Conservation (phyloP, 2,888 invertebrate genomes). For the Pandemis cinnamomeana region DNA sequence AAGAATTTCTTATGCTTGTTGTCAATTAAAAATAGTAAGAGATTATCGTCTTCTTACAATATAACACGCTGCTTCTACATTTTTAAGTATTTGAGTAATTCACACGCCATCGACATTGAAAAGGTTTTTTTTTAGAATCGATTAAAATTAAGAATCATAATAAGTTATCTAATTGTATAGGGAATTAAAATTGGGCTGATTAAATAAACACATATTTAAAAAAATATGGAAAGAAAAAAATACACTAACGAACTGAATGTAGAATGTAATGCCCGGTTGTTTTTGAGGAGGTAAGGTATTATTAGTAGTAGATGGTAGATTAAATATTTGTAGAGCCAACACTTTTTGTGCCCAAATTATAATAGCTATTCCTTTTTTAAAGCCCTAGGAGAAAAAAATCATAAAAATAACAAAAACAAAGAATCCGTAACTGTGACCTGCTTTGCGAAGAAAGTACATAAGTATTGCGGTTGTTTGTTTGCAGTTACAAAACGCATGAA, state of each 20-base stretch:
- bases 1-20: not conserved
- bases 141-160: too few relatives aligned
- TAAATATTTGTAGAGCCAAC: not conserved
- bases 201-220: too few relatives aligned
- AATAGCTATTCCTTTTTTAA: not conserved
- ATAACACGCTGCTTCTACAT: not conserved
- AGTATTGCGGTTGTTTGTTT: slow-evolving; percentile 43
- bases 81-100: too few relatives aligned
- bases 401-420: not conserved
- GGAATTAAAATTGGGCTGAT: too few relatives aligned
- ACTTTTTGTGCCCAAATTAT: not conserved
- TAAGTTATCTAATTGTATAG: too few relatives aligned
- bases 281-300: too few relatives aligned
- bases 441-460: slow-evolving; percentile 42
- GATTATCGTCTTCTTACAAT: not conserved
- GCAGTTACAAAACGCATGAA: slow-evolving; percentile 32
- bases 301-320: too few relatives aligned
- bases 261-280: too few relatives aligned
- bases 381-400: not conserved
- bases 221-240: too few relatives aligned
- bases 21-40: not conserved
- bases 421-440: not conserved
- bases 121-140: too few relatives aligned
- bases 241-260: too few relatives aligned
- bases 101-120: too few relatives aligned